These are phyloP conservation scores for Endotricha flammealis DNA, from an alignment of 2,888 invertebrate genomes.

Conservation along the genomic window DNA sequence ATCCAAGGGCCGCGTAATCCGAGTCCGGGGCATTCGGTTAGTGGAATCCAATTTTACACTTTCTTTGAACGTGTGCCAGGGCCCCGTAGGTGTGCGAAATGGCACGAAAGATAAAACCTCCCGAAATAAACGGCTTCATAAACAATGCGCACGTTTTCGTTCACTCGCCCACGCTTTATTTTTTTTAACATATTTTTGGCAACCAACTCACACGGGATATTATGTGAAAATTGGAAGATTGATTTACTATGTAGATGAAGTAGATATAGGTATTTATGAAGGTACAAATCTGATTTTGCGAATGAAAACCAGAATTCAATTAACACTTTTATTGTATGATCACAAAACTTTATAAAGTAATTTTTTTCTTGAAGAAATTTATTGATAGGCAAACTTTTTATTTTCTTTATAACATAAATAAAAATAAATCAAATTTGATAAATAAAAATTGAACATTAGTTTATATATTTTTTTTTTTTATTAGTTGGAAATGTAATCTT, in stretches of 20 bases:
- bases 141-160: conserved; percentile 64
- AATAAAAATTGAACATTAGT: too few relatives aligned
- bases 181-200: conserved; percentile 34
- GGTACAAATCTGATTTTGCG: too few relatives aligned
- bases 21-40: conserved; percentile 37
- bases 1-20: conserved; percentile 32
- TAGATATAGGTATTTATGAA: too few relatives aligned
- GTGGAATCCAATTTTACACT: conserved; percentile 68
- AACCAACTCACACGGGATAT: conserved; percentile 9
- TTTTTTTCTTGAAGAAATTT: too few relatives aligned
- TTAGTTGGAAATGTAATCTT: too few relatives aligned
- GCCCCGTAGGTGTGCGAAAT: conserved; percentile 60
- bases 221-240: neutral
- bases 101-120: conserved; percentile 71
- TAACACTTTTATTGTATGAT: too few relatives aligned
- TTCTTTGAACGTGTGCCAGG: conserved; percentile 68
- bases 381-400: too few relatives aligned
- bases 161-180: conserved; percentile 45
- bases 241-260: neutral
- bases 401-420: too few relatives aligned
- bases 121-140: conserved; percentile 66
- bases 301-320: too few relatives aligned
- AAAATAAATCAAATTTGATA: too few relatives aligned
- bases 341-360: too few relatives aligned
- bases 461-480: too few relatives aligned